Percentiles rank a stretch among this genome's conserved stretches.
These are phyloP conservation scores for Synergus gifuensis DNA, from an alignment of 2,888 invertebrate genomes.

Conservation along the genomic window DNA sequence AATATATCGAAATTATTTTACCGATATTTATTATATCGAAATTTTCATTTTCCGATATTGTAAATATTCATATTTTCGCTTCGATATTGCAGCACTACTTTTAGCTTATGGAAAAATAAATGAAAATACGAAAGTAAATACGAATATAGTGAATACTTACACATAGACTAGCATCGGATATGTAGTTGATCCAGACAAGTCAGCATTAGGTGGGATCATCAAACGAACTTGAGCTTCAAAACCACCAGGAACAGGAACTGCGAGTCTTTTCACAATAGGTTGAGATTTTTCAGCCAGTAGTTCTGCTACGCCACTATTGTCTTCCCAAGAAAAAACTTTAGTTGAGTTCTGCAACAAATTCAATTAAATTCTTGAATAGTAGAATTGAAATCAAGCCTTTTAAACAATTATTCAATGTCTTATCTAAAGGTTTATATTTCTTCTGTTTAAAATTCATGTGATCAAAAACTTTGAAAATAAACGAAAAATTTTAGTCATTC, in stretches of 20 bases:
- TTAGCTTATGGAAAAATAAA: background rate
- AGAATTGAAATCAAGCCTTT: background rate
- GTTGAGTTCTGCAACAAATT: conserved; percentile 68
- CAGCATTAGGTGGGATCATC: conserved; percentile 86
- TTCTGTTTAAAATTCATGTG: too few species aligned
- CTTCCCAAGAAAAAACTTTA: conserved; percentile 82
- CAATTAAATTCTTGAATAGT: conserved; percentile 27
- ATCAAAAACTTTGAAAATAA: too few species aligned
- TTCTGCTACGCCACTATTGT: conserved; percentile 80
- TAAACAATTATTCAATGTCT: too few species aligned
- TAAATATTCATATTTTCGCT: too few species aligned
- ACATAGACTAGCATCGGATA: conserved; percentile 92
- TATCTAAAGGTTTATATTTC: too few species aligned
- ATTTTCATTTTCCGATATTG: too few species aligned
- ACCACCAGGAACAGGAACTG: conserved; percentile 83
- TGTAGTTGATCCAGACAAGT: conserved; percentile 83
- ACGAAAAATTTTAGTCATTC: too few species aligned
- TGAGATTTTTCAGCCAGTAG: conserved; percentile 79
- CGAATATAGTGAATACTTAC: conserved; percentile 79
- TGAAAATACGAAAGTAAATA: background rate
- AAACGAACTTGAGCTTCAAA: conserved; percentile 87
- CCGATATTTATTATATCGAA: too few species aligned
- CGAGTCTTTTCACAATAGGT: conserved; percentile 82
- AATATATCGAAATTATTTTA: too few species aligned
- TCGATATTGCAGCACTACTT: too few species aligned